These are phyloP conservation scores for Torymus tubicola DNA, from an alignment of 2,888 invertebrate genomes.

Conservation along the genomic window DNA sequence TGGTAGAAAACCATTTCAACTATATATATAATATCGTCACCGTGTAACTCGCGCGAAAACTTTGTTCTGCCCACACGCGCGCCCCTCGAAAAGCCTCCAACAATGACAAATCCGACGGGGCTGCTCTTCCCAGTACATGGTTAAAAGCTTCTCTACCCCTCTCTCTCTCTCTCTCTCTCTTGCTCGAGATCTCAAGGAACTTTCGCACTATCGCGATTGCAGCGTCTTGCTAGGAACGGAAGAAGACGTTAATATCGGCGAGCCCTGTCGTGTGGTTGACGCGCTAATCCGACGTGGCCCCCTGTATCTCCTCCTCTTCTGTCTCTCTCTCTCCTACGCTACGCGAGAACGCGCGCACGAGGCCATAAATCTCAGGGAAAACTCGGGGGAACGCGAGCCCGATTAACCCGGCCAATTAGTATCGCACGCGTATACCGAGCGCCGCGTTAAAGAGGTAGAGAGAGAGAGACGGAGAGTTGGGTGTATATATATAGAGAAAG, in stretches of 20 bases:
- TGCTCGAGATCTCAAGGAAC: conserved; percentile 19
- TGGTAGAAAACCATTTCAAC: no score
- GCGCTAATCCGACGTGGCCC: conserved; percentile 64
- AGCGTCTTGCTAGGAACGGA: not conserved
- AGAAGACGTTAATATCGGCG: conserved; percentile 52
- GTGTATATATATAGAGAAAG: no score
- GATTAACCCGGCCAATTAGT: conserved; percentile 59
- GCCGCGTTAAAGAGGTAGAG: conserved; percentile 32
- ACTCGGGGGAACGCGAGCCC: conserved; percentile 55
- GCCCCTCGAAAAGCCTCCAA: not conserved
- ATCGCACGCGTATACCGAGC: not conserved
- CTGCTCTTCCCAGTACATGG: not conserved
- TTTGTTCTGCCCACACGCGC: not conserved
- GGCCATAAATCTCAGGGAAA: conserved; percentile 62
- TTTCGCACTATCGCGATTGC: conserved; percentile 28
- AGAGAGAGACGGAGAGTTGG: no score
- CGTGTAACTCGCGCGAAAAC: not conserved
- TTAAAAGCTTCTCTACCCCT: conserved; percentile 29
- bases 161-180: not conserved
- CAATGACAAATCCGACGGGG: conserved; percentile 48
- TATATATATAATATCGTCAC: no score
- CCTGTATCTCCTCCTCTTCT: no score
- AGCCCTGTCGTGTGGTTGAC: conserved; percentile 68
- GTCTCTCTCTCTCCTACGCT: no score
- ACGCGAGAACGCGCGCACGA: conserved; percentile 49